A percentile compares a stretch with the other conserved stretches of the same genome.
phyloP scores from a whole-genome alignment of 2,113 vertebrate species.

The Parus major region DNA sequence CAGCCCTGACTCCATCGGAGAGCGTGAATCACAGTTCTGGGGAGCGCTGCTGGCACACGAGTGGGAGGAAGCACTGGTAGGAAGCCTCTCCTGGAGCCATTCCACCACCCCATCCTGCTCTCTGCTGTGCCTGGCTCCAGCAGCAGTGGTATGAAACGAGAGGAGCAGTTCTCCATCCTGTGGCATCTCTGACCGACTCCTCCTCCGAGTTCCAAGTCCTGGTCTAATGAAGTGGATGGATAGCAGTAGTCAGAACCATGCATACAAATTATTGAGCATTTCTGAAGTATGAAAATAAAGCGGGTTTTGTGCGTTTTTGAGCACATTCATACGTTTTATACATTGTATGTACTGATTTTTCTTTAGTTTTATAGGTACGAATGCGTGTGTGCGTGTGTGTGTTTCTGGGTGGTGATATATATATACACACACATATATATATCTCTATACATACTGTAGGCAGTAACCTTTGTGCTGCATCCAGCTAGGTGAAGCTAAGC shows the following conservation, averaged over 20 bases:
- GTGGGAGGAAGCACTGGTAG: not conserved
- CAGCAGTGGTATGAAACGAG: not conserved
- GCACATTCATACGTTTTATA: constrained; percentile 78
- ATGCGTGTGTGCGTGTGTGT: constrained; percentile 30
- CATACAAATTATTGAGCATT: constrained; percentile 28
- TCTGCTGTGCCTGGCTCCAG: not conserved
- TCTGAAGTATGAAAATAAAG: constrained; percentile 70
- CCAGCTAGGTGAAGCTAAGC: constrained; percentile 17
- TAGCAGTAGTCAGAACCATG: constrained; percentile 34
- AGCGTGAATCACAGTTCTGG: not conserved
- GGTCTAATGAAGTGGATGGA: not conserved
- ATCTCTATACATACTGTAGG: not conserved
- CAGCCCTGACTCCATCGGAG: not conserved
- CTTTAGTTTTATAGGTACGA: constrained; percentile 63
- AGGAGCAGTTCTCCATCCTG: not conserved
- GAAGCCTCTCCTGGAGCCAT: not conserved
- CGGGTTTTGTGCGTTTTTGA: constrained; percentile 78
- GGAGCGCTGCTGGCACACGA: not conserved
- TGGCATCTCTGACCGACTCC: not conserved
- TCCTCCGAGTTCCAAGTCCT: not conserved
- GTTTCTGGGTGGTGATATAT: constrained; percentile 1
- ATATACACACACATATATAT: not conserved
- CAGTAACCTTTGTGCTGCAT: constrained; percentile 10
- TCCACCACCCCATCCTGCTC: not conserved
- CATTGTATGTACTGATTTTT: constrained; percentile 70